phyloP scores from a whole-genome alignment of 23 tunicate genomes.

The Oikopleura albicans region DNA sequence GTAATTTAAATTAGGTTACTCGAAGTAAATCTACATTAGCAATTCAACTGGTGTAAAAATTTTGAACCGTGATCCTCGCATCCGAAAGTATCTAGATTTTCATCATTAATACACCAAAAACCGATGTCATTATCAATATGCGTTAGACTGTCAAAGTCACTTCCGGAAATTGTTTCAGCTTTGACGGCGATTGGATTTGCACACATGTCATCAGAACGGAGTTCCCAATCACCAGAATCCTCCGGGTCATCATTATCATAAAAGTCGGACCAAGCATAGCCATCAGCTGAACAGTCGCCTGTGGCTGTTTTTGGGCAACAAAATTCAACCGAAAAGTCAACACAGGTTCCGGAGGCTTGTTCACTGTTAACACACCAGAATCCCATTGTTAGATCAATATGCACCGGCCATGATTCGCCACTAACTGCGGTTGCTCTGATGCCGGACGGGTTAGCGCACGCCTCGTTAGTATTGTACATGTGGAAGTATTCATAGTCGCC shows the following conservation, averaged over 20 bases:
- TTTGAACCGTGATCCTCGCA: too few species aligned
- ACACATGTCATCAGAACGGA: background rate
- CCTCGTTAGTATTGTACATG: background rate
- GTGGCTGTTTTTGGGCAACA: background rate
- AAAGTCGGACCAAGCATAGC: background rate
- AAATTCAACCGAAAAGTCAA: background rate
- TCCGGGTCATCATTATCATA: background rate
- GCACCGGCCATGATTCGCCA: too few species aligned
- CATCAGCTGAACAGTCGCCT: background rate
- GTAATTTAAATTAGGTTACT: too few species aligned
- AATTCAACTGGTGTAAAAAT: too few species aligned
- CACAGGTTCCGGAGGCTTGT: background rate
- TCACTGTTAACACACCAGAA: too few species aligned
- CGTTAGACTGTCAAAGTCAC: background rate
- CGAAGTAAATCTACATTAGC: too few species aligned
- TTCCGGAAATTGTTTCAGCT: background rate
- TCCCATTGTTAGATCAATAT: too few species aligned
- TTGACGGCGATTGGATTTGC: background rate
- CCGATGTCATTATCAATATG: too few species aligned
- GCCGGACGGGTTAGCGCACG: background rate
- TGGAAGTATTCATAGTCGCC: background rate
- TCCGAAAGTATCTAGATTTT: too few species aligned
- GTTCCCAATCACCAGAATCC: too few species aligned
- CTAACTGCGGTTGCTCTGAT: background rate
- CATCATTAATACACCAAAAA: too few species aligned